These are phyloP conservation scores for Bombycilla garrulus DNA, from an alignment of 2,113 vertebrate genomes.

Conservation along the genomic window DNA sequence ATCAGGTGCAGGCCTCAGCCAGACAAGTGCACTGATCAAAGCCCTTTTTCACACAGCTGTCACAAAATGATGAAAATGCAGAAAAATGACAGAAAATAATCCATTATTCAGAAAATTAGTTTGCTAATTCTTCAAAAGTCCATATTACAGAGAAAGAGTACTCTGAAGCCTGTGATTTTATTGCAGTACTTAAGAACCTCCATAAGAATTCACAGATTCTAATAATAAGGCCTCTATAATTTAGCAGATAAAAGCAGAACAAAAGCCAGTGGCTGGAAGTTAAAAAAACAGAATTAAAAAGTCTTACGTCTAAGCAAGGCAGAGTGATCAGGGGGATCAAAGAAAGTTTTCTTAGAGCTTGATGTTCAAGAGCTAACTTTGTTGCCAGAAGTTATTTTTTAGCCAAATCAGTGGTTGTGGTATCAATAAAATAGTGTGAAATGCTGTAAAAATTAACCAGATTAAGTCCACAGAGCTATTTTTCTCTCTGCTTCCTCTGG, in stretches of 20 bases:
- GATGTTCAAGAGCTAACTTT: neutral
- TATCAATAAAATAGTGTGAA: neutral
- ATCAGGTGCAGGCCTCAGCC: neutral
- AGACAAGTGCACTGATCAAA: accelerated
- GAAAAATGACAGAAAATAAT: neutral
- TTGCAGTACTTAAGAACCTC: neutral
- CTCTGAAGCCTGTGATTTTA: neutral
- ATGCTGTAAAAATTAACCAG: neutral
- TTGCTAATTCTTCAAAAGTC: neutral
- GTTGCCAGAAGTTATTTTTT: neutral
- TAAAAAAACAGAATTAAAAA: neutral
- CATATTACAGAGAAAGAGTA: neutral
- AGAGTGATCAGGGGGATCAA: neutral
- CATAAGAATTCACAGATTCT: neutral
- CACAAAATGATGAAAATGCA: neutral
- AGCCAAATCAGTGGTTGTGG: neutral
- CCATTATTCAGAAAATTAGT: neutral
- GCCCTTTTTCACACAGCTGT: neutral
- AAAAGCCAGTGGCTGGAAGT: neutral
- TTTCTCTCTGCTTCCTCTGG: neutral
- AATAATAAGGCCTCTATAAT: neutral
- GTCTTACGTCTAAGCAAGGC: neutral
- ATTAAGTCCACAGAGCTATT: neutral
- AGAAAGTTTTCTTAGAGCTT: neutral
- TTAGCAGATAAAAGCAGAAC: conserved; percentile 1